Percentiles rank a stretch among this genome's conserved stretches.
phyloP scores from a whole-genome alignment of 2,888 invertebrate genomes.

The Xanthia icteritia region DNA sequence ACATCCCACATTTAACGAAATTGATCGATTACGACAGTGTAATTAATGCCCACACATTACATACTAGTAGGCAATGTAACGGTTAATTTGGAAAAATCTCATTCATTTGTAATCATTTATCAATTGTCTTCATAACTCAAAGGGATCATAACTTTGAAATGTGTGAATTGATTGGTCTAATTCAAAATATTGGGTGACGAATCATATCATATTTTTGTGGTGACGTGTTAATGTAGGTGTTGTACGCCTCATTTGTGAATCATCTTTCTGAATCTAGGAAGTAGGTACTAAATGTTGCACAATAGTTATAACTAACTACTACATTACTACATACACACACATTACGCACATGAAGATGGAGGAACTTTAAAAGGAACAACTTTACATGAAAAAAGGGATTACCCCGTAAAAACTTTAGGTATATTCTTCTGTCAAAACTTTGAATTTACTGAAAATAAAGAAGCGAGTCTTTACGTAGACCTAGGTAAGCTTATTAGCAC shows the following conservation, averaged over 20 bases:
- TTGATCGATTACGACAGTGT: conserved; percentile 39
- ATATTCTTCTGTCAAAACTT: neutral
- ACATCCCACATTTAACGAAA: conserved; percentile 27
- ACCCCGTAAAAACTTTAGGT: too few relatives aligned
- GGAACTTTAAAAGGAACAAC: neutral
- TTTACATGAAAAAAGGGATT: neutral
- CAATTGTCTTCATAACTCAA: conserved; percentile 47
- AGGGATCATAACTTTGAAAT: conserved; percentile 44
- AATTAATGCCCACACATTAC: conserved; percentile 38
- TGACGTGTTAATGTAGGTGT: conserved; percentile 9
- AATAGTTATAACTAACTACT: neutral
- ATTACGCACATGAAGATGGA: too few relatives aligned
- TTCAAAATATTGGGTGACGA: conserved; percentile 34
- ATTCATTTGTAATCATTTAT: conserved; percentile 55
- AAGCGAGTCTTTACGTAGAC: neutral
- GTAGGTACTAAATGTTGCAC: neutral
- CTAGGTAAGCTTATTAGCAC: neutral
- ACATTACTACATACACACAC: too few relatives aligned
- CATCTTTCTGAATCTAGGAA: neutral
- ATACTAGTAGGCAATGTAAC: conserved; percentile 37
- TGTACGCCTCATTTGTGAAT: conserved; percentile 9
- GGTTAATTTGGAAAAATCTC: conserved; percentile 58
- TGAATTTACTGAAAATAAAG: neutral
- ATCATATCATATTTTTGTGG: conserved; percentile 38
- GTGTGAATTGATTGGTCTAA: conserved; percentile 33